Conservation (phyloP, 2,113 vertebrate genomes). For the Apodemus sylvaticus region DNA sequence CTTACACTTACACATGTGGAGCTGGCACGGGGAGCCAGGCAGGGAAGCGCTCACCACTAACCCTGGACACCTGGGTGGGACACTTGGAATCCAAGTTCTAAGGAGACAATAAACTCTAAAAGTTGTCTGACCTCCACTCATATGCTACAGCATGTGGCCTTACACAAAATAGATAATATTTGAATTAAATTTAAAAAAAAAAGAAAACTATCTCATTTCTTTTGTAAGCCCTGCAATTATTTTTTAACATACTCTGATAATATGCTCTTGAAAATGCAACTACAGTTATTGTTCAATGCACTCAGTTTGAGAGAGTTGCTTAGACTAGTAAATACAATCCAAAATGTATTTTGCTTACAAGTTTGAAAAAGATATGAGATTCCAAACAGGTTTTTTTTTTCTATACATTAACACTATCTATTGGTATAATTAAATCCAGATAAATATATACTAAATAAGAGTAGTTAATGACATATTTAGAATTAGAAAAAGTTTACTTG, state of each 20-base stretch:
- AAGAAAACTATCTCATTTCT: slow-evolving; percentile 24
- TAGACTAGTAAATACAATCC: slow-evolving; percentile 53
- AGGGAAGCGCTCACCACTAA: not conserved
- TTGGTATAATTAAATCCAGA: slow-evolving; percentile 42
- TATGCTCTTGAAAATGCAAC: not conserved
- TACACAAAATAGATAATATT: not conserved
- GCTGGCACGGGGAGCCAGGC: too few species aligned
- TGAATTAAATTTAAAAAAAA: slow-evolving; percentile 40
- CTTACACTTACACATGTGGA: not conserved
- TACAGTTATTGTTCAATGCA: slow-evolving; percentile 23
- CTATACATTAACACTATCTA: not conserved
- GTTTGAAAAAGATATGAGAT: slow-evolving; percentile 24
- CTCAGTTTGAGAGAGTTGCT: not conserved
- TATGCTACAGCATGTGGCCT: not conserved
- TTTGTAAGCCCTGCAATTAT: slow-evolving; percentile 19
- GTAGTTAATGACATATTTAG: not conserved
- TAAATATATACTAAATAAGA: not conserved
- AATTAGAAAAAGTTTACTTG: slow-evolving; percentile 22
- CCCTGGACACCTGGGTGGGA: too few species aligned
- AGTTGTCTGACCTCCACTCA: not conserved
- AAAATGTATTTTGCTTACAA: slow-evolving; percentile 19
- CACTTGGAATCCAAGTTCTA: not conserved
- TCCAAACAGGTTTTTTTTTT: slow-evolving; percentile 50
- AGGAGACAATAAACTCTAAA: not conserved
- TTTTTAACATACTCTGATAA: slow-evolving; percentile 19